A percentile compares a stretch with the other conserved stretches of the same genome.
phyloP scores from a whole-genome alignment of 2,113 vertebrate genomes.

The Eulemur macaco region DNA sequence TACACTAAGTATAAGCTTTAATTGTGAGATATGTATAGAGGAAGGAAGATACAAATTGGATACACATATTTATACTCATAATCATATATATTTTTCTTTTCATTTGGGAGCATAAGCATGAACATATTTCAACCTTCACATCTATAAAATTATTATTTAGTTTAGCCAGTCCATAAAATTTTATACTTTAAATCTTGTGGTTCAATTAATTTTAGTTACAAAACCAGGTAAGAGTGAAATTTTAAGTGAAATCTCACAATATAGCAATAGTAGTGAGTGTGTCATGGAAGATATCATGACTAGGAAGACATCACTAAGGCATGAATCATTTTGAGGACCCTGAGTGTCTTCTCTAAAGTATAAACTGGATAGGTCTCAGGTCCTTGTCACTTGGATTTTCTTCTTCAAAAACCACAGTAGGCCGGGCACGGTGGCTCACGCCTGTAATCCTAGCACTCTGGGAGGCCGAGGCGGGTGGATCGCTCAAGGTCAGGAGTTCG shows the following conservation, averaged over 20 bases:
- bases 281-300: background rate
- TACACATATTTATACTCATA: background rate
- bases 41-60: background rate
- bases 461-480: too few relatives aligned
- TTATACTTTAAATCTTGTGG: background rate
- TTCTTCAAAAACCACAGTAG: background rate
- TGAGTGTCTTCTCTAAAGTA: background rate
- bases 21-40: background rate
- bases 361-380: background rate
- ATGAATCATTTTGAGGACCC: background rate
- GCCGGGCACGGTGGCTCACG: too few relatives aligned
- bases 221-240: background rate
- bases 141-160: background rate
- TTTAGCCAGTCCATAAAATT: background rate
- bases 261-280: background rate
- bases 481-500: too few relatives aligned
- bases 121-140: constrained; percentile 9
- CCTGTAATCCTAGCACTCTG: too few relatives aligned
- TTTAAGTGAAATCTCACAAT: background rate
- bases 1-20: constrained; percentile 35
- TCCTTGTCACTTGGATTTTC: background rate
- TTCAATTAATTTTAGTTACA: constrained; percentile 14
- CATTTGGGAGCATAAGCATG: background rate
- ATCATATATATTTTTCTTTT: constrained; percentile 40
- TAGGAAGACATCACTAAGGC: background rate